A percentile compares a stretch with the other conserved stretches of the same genome.
Evolutionary conservation across 1,140 invertebrate genomes (phyloP).

Genomic region (Anagrus nilaparvatae): DNA sequence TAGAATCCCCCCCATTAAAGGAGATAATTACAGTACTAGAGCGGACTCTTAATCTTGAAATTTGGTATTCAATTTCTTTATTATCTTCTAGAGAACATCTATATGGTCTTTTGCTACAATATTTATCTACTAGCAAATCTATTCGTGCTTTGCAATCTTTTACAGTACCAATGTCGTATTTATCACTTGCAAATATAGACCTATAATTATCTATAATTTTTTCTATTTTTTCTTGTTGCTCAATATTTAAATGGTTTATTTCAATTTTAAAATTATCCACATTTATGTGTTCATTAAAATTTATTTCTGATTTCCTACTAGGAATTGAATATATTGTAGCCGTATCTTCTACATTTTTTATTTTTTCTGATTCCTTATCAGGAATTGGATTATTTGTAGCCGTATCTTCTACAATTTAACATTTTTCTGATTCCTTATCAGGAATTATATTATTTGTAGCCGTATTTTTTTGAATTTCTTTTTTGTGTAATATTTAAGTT

Average conservation of each 20-base stretch:
- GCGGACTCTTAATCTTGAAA: background rate
- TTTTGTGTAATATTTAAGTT: conserved; percentile 11
- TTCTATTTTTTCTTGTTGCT: conserved; percentile 7
- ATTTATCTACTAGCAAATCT: conserved; percentile 6
- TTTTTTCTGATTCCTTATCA: background rate
- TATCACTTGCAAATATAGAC: conserved; percentile 15
- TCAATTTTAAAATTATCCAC: conserved; percentile 2
- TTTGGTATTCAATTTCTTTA: conserved; percentile 5
- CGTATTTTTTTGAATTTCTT: background rate
- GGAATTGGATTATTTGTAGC: too few relatives aligned
- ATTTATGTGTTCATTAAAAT: conserved; percentile 17
- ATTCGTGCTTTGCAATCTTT: conserved; percentile 14
- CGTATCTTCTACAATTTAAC: too few relatives aligned
- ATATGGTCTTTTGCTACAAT: background rate
- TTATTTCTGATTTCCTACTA: too few relatives aligned
- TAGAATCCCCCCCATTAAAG: too few relatives aligned
- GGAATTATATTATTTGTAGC: background rate
- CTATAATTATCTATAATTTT: conserved; percentile 12
- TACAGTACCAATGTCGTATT: conserved; percentile 14
- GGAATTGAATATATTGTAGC: conserved; percentile 1
- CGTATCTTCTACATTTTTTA: background rate
- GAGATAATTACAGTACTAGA: too few relatives aligned
- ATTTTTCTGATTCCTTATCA: background rate
- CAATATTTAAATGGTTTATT: conserved; percentile 6
- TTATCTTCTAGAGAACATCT: conserved; percentile 1